Evolutionary conservation across 92 coral and sea anemone genomes (phyloP).

Genomic region (Actinernus sp.): DNA sequence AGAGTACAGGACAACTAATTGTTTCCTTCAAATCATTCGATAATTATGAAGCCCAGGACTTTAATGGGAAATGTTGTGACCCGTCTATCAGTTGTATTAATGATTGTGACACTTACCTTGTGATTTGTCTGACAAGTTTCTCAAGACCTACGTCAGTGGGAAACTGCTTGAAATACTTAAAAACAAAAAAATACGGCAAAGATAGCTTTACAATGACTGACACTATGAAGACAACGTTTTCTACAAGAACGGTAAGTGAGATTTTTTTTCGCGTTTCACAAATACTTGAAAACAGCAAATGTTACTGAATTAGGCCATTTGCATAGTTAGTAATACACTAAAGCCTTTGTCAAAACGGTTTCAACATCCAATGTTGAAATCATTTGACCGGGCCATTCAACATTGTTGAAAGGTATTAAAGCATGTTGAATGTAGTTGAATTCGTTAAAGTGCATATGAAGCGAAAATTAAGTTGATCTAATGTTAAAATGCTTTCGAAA

Average conservation of each 20-base stretch:
- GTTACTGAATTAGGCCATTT: no score
- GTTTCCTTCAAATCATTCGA: neutral
- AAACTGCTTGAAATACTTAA: neutral
- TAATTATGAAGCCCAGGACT: constrained; percentile 1
- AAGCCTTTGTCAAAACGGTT: no score
- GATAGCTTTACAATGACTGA: constrained; percentile 3
- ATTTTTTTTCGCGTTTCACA: no score
- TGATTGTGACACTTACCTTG: constrained; percentile 9
- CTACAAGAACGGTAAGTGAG: neutral
- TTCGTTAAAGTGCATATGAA: no score
- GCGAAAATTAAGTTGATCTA: no score
- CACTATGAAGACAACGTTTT: neutral
- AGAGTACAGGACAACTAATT: constrained; percentile 1
- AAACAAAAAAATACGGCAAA: neutral
- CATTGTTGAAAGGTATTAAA: no score
- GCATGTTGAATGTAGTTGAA: no score
- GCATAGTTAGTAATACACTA: no score
- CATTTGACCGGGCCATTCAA: no score
- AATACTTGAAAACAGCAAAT: no score
- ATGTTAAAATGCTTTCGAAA: no score
- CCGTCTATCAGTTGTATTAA: neutral
- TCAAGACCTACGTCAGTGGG: neutral
- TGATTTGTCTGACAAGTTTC: constrained; percentile 10
- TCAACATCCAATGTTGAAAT: no score
- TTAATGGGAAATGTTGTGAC: neutral